Conservation (phyloP, 92 coral and sea anemone genomes). For the Isaurus tuberculatus region DNA sequence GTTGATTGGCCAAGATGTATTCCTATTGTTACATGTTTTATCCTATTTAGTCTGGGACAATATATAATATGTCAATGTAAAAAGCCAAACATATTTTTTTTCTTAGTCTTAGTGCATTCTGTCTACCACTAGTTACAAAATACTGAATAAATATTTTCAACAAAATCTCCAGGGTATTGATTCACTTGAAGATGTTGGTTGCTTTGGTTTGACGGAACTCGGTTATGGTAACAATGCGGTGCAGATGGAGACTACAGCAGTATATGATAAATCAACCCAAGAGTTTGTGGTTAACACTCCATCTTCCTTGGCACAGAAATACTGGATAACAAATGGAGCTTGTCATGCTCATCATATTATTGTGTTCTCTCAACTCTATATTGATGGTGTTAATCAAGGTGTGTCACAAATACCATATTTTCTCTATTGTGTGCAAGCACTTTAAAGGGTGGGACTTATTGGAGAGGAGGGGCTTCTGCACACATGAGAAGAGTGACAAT, state of each 20-base stretch:
- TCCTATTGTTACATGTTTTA: no score
- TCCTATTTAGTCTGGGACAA: no score
- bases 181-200: slow-evolving; percentile 87
- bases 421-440: background rate
- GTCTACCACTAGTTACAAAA: background rate
- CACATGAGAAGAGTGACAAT: no score
- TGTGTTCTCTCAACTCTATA: slow-evolving; percentile 81
- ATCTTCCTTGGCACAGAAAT: slow-evolving; percentile 85
- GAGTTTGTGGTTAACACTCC: slow-evolving; percentile 88
- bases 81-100: no score
- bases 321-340: slow-evolving; percentile 93
- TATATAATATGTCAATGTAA: no score
- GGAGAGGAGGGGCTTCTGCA: no score
- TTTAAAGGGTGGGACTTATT: no score
- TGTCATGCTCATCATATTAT: slow-evolving; percentile 85
- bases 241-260: slow-evolving; percentile 92
- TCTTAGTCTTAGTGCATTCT: background rate
- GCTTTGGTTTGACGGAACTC: slow-evolving; percentile 92
- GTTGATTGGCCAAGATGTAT: no score
- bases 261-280: slow-evolving; percentile 72
- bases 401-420: background rate
- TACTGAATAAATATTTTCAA: background rate
- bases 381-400: slow-evolving; percentile 81
- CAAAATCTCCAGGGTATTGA: slow-evolving; percentile 73
- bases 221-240: slow-evolving; percentile 95